Evolutionary conservation across 2,113 vertebrate species (phyloP).

Genomic region (Marmota flaviventris): DNA sequence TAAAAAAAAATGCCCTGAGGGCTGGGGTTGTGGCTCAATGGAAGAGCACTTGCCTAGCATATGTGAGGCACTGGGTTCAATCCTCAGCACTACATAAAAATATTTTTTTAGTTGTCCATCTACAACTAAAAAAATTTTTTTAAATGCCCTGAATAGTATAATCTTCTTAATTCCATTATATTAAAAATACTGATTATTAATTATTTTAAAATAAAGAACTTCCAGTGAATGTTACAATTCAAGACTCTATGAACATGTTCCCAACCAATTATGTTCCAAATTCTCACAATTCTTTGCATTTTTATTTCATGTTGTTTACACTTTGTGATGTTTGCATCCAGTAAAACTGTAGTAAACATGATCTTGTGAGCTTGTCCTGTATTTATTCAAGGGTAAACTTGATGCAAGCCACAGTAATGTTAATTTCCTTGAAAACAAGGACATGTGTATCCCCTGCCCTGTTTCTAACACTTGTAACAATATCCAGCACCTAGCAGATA

Average conservation of each 20-base stretch:
- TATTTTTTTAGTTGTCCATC: no score
- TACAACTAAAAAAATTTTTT: no score
- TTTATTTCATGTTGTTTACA: not conserved
- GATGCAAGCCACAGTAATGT: not conserved
- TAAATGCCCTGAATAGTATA: not conserved
- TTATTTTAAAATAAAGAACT: not conserved
- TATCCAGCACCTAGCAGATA: not conserved
- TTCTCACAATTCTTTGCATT: not conserved
- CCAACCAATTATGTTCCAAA: not conserved
- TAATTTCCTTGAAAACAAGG: not conserved
- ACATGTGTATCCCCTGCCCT: not conserved
- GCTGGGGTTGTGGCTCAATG: no score
- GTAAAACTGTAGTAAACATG: not conserved
- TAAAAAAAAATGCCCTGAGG: not conserved
- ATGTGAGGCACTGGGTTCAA: no score
- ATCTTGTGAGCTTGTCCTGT: not conserved
- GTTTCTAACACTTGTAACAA: not conserved
- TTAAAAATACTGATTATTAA: not conserved
- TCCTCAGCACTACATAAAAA: no score
- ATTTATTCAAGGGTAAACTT: not conserved
- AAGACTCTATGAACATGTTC: not conserved
- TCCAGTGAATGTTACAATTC: not conserved
- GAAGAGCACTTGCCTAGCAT: no score
- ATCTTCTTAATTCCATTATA: not conserved
- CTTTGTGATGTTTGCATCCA: not conserved